A percentile compares a stretch with the other conserved stretches of the same genome.
Evolutionary conservation across 1,140 invertebrate genomes (phyloP).

Genomic region (Acromyrmex heyeri): DNA sequence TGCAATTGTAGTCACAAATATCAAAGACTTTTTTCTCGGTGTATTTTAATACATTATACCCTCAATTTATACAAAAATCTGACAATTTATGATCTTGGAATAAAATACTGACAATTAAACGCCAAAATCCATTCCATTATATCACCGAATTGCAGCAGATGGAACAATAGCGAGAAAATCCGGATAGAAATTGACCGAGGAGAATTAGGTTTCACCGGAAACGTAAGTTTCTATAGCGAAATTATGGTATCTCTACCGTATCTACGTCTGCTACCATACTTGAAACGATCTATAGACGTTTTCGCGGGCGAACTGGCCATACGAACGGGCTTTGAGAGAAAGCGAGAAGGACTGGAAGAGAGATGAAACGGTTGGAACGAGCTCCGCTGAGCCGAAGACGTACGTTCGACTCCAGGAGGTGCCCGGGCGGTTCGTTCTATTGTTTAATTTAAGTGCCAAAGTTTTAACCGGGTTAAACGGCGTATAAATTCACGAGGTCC

Average conservation of each 20-base stretch:
- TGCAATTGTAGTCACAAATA: too few relatives aligned
- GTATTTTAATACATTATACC: background rate
- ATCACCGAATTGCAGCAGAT: background rate
- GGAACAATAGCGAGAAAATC: background rate
- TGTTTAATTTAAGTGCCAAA: constrained; percentile 85
- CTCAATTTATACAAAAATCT: background rate
- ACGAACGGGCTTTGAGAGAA: background rate
- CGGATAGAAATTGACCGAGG: constrained; percentile 16
- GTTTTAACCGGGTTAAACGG: constrained; percentile 82
- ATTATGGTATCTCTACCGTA: constrained; percentile 58
- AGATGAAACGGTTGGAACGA: constrained; percentile 34
- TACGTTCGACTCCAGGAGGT: constrained; percentile 73
- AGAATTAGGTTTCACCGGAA: constrained; percentile 47
- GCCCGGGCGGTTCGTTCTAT: constrained; percentile 79
- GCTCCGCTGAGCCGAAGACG: constrained; percentile 72
- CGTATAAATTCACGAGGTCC: constrained; percentile 79
- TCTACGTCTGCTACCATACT: background rate
- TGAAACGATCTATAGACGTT: constrained; percentile 48
- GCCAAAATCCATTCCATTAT: background rate
- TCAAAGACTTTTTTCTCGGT: background rate
- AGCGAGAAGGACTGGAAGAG: constrained; percentile 3
- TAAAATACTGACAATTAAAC: background rate
- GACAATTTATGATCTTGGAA: background rate
- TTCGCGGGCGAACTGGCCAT: constrained; percentile 20
- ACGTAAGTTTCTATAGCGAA: constrained; percentile 49